Base-by-base conservation (phyloP, 2,888 invertebrate genomes). In the Drosophila anomalata region DNA sequence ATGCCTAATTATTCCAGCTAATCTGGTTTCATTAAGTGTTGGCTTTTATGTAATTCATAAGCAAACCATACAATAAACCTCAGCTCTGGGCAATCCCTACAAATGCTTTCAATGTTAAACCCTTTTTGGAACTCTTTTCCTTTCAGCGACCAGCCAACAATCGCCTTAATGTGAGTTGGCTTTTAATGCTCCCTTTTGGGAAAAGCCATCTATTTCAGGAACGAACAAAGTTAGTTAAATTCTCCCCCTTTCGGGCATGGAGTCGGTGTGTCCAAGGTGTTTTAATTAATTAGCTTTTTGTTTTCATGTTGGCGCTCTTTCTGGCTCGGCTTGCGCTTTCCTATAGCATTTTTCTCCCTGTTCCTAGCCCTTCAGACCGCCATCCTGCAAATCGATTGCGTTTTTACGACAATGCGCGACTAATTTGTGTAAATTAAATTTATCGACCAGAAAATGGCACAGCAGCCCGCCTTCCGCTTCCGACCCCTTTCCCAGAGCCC, bases 401-500 rank as follows among this genome's bases (percentile, higher is more conserved):
- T 82, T 82, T 87, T 88, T 83, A 84, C 87, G 87, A 79, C 87
- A 74, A 87, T 58, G 87, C 87, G 80, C 76, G 83, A 84, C 88
- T 84, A 84, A 84, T 84, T 84, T 88, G 84, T 88, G 88, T 88
- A 88, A 84, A 88, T 84, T 84, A 84, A 88, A 84, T 84, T 84
- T 88, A 88, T 84, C 84, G 87, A 84, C 88, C 88, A 83, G 88
- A 86, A 88, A 88, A 86, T 83, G 77, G 73, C 77, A 71, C 78
- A 88, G 77, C 86, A 87, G 81, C 85, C 84, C 67, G 51, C 33
- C 24, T 44, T 63, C 47, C 20, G 47, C 26, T 26, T 29, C 20
- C 51, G 36, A 24, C 41, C 14, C 36, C 36, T 36, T 36, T 36
- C n/a, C n/a, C 36, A 36, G 6, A 36, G 36, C 36, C 14, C 36